A percentile compares a stretch with the other conserved stretches of the same genome.
These are phyloP conservation scores for Papilio polytes DNA, from an alignment of 1,140 invertebrate species.

Conservation along the genomic window DNA sequence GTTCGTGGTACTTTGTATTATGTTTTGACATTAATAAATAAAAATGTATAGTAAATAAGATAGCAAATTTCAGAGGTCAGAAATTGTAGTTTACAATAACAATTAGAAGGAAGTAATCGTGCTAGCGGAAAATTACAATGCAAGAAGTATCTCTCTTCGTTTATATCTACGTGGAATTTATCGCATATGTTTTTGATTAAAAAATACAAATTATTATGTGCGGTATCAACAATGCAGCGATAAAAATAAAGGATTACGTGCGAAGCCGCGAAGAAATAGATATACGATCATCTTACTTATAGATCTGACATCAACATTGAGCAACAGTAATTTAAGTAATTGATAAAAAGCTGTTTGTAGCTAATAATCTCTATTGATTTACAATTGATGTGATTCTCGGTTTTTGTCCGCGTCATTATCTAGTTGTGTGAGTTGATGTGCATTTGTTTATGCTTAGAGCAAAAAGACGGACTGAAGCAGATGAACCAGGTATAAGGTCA, in stretches of 20 bases:
- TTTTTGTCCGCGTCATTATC: constrained; percentile 2
- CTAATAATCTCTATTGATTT: constrained; percentile 4
- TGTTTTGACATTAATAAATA: neutral
- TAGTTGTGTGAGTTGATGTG: neutral
- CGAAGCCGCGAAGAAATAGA: neutral
- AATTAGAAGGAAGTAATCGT: too few relatives aligned
- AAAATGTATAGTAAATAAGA: neutral
- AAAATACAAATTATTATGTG: too few relatives aligned
- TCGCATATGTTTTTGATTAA: too few relatives aligned
- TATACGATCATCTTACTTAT: neutral
- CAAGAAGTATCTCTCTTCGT: too few relatives aligned
- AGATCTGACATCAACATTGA: constrained; percentile 21
- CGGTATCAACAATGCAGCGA: neutral
- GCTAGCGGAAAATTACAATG: too few relatives aligned
- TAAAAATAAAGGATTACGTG: neutral
- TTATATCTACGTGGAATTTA: too few relatives aligned
- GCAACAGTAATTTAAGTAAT: neutral
- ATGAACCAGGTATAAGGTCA: neutral
- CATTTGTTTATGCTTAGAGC: neutral
- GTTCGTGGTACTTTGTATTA: neutral
- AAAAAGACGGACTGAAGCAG: neutral
- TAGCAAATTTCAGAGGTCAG: neutral
- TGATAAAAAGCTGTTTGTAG: neutral
- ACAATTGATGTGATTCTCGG: neutral
- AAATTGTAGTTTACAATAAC: neutral